These are phyloP conservation scores for Trachythela sp. DNA, from an alignment of 64 coral and sea anemone genomes.

Conservation along the genomic window DNA sequence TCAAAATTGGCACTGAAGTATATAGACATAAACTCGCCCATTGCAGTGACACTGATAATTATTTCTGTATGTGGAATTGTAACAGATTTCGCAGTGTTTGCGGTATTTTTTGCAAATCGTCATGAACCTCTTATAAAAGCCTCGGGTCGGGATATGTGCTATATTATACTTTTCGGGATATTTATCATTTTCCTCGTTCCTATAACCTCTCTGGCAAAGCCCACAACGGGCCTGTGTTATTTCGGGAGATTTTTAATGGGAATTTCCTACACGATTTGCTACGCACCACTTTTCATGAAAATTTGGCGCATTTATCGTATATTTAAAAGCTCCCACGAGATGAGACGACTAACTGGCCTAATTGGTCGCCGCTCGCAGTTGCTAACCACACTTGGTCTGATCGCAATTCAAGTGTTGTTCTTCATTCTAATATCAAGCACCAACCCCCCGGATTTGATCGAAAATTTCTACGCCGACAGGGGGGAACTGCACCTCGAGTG, in stretches of 20 bases:
- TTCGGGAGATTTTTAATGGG: conserved; percentile 51
- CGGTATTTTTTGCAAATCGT: conserved; percentile 56
- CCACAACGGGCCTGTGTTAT: conserved; percentile 49
- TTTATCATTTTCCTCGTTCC: conserved; percentile 56
- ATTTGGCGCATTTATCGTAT: conserved; percentile 87
- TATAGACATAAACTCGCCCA: conserved; percentile 30
- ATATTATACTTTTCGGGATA: conserved; percentile 63
- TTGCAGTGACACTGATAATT: conserved; percentile 19
- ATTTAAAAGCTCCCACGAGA: conserved; percentile 57
- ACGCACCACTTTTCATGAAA: conserved; percentile 88
- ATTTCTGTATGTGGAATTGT: conserved; percentile 37
- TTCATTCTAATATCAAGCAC: conserved; percentile 62
- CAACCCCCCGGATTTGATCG: conserved; percentile 42
- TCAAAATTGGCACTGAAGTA: conserved; percentile 39
- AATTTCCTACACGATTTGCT: conserved; percentile 61
- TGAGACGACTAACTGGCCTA: conserved; percentile 34
- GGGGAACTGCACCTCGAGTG: conserved; percentile 39
- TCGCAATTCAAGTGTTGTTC: conserved; percentile 64
- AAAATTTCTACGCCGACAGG: conserved; percentile 32
- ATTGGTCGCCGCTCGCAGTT: conserved; percentile 75
- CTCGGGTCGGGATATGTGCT: conserved; percentile 62
- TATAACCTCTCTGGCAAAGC: conserved; percentile 47
- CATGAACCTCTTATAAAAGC: conserved; percentile 72
- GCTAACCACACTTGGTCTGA: conserved; percentile 55
- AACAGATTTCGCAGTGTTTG: conserved; percentile 36